Evolutionary conservation across 2,797 vertebrate genomes (phyloP).

Genomic region (Pterois miles): DNA sequence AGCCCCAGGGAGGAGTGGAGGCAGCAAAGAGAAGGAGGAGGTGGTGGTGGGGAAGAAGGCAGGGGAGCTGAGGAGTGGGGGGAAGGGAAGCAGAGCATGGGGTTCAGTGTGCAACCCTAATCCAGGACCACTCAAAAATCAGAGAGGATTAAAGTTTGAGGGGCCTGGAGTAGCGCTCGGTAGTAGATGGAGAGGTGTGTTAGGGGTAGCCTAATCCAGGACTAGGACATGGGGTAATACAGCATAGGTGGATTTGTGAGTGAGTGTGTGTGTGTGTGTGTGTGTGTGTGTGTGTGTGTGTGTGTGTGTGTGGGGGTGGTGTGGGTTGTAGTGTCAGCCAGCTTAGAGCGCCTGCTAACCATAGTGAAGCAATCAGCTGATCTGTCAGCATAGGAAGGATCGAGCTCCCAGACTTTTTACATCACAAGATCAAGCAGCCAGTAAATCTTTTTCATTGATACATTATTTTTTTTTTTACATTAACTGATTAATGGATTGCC

Average conservation of each 20-base stretch:
- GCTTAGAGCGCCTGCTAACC: conserved; percentile 3
- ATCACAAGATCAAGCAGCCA: neutral
- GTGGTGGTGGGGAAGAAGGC: neutral
- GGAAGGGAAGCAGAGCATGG: conserved; percentile 39
- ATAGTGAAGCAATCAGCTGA: conserved; percentile 44
- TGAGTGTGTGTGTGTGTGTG: conserved; percentile 21
- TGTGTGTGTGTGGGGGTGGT: conserved; percentile 20
- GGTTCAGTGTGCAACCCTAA: conserved; percentile 28
- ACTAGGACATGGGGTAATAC: conserved; percentile 19
- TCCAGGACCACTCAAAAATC: conserved; percentile 46
- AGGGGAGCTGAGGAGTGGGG: conserved; percentile 29
- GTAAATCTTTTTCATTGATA: neutral
- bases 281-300: conserved; percentile 25
- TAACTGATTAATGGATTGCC: no score
- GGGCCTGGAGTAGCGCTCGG: conserved; percentile 39
- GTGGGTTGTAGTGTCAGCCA: conserved; percentile 15
- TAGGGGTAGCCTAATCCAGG: conserved; percentile 41
- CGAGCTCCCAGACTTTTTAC: neutral
- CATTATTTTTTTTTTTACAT: no score
- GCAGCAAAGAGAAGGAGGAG: conserved; percentile 20
- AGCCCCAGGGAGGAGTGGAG: conserved; percentile 66
- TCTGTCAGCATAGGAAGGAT: conserved; percentile 3
- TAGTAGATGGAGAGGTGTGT: conserved; percentile 27
- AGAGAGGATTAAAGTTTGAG: conserved; percentile 61
- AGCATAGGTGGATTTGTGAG: conserved; percentile 41